A percentile compares a stretch with the other conserved stretches of the same genome.
Conservation (phyloP, 30 jellyfish, hydroid and myxozoan genomes). For the Morbakka virulenta region DNA sequence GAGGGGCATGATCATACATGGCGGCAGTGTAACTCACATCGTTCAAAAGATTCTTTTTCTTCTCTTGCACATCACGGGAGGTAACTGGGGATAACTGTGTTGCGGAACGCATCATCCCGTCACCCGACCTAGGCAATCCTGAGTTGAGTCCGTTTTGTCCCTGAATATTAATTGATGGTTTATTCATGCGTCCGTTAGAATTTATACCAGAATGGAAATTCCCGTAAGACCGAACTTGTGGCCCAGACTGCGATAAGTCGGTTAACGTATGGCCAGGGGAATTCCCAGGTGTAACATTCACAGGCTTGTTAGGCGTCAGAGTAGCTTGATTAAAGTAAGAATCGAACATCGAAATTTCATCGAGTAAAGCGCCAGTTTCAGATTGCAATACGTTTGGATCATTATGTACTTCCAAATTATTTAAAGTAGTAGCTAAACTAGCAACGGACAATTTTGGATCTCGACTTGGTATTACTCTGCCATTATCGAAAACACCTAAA, state of each 20-base stretch:
- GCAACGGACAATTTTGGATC: conserved; percentile 44
- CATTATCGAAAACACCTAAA: conserved; percentile 36
- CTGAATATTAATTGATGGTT: neutral
- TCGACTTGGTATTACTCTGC: neutral
- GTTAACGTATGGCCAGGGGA: conserved; percentile 51
- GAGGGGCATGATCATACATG: conserved; percentile 32
- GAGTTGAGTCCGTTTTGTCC: neutral
- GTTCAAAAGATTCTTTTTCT: neutral
- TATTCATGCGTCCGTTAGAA: neutral
- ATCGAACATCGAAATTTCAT: conserved; percentile 46
- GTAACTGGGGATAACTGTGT: neutral
- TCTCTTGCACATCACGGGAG: neutral
- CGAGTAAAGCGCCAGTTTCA: conserved; percentile 43
- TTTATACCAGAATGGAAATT: conserved; percentile 48
- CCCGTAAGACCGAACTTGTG: conserved; percentile 39
- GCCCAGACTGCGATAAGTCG: conserved; percentile 37
- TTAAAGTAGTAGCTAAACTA: conserved; percentile 40
- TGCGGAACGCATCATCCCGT: conserved; percentile 22
- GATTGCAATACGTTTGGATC: conserved; percentile 59
- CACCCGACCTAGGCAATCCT: neutral
- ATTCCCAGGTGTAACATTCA: conserved; percentile 46
- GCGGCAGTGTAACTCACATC: neutral
- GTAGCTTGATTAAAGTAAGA: conserved; percentile 13
- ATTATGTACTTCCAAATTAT: conserved; percentile 44
- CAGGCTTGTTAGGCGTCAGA: neutral